These are phyloP conservation scores for Phocides pigmalion DNA, from an alignment of 1,140 invertebrate genomes.

Conservation along the genomic window DNA sequence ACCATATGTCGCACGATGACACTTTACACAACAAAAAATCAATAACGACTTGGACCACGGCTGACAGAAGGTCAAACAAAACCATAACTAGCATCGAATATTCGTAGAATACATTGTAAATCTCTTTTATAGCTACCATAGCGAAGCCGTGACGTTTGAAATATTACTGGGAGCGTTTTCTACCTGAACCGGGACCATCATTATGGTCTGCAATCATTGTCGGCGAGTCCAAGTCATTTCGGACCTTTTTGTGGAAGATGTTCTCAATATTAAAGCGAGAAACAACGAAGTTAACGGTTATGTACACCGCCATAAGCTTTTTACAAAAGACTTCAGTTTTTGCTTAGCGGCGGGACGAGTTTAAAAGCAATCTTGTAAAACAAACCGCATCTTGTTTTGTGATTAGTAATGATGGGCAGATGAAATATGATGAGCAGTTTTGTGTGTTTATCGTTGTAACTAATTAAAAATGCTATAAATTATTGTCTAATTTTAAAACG, in stretches of 20 bases:
- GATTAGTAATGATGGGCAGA: constrained; percentile 19
- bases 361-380: constrained; percentile 36
- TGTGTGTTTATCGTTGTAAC: neutral
- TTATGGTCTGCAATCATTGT: constrained; percentile 73
- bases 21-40: constrained; percentile 70
- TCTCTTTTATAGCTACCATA: constrained; percentile 72
- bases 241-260: constrained; percentile 59
- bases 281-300: constrained; percentile 53
- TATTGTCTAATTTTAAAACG: neutral
- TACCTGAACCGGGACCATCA: constrained; percentile 79
- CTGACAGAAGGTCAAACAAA: constrained; percentile 67
- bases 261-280: constrained; percentile 55
- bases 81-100: constrained; percentile 75
- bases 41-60: constrained; percentile 61
- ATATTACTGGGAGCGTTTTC: constrained; percentile 74
- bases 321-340: constrained; percentile 38
- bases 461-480: neutral
- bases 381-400: constrained; percentile 31
- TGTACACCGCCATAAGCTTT: constrained; percentile 34
- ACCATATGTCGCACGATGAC: constrained; percentile 68
- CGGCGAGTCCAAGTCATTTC: constrained; percentile 70
- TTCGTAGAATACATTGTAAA: constrained; percentile 68
- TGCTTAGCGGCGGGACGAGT: constrained; percentile 32
- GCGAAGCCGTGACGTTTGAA: constrained; percentile 71
- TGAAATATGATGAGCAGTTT: constrained; percentile 11